Evolutionary conservation across 2,888 invertebrate species (phyloP).

Genomic region (Lapara coniferarum): DNA sequence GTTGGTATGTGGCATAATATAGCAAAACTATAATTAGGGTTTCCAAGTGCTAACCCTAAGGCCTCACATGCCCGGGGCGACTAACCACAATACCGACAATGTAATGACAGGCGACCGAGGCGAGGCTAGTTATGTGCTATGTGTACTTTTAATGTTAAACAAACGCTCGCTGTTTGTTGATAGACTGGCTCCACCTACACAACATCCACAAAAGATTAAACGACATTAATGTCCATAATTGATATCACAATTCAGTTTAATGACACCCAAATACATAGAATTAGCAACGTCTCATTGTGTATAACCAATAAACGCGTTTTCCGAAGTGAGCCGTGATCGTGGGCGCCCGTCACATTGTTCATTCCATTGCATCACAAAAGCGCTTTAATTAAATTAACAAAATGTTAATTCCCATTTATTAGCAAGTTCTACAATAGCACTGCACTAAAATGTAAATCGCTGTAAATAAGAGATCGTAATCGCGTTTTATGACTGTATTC

Average conservation of each 20-base stretch:
- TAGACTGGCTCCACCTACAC: conserved; percentile 10
- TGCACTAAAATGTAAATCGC: conserved; percentile 57
- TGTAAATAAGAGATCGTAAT: conserved; percentile 58
- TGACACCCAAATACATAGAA: conserved; percentile 15
- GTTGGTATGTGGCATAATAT: background rate
- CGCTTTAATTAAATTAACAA: conserved; percentile 52
- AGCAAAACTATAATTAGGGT: background rate
- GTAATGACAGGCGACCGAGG: conserved; percentile 1
- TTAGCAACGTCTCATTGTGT: conserved; percentile 15
- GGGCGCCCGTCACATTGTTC: conserved; percentile 10
- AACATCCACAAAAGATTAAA: conserved; percentile 3
- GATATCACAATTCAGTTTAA: conserved; percentile 7
- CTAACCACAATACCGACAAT: background rate
- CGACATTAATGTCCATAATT: conserved; percentile 17
- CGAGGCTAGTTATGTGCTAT: background rate
- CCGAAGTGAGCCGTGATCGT: background rate
- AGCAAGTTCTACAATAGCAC: conserved; percentile 49
- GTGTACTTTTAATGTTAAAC: background rate
- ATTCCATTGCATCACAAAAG: conserved; percentile 44
- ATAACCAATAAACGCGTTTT: conserved; percentile 9
- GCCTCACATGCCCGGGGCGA: background rate
- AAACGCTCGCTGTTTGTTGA: conserved; percentile 4
- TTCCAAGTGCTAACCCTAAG: background rate
- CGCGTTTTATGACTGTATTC: conserved; percentile 52
- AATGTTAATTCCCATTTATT: conserved; percentile 51